These are phyloP conservation scores for Anhinga rufa DNA, from an alignment of 2,113 vertebrate genomes.

Conservation along the genomic window DNA sequence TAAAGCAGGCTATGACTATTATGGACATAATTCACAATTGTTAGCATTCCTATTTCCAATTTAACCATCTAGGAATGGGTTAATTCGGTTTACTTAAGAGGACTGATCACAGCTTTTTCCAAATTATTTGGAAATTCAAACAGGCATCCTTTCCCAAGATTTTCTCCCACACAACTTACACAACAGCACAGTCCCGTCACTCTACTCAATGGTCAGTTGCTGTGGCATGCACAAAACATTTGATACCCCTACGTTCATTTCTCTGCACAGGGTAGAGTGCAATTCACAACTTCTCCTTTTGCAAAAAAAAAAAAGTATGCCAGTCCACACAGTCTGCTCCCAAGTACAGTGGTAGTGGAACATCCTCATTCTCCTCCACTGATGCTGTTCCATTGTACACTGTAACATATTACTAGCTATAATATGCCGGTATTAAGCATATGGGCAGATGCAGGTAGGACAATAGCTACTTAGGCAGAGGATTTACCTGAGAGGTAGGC, in stretches of 20 bases:
- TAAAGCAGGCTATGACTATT: not conserved
- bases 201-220: not conserved
- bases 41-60: not conserved
- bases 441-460: not conserved
- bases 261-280: not conserved
- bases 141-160: not conserved
- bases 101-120: not conserved
- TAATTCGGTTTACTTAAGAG: not conserved
- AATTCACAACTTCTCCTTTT: not conserved
- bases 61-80: not conserved
- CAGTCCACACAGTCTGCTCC: not conserved
- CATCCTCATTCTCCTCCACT: not conserved
- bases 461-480: fast-evolving
- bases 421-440: too few species aligned
- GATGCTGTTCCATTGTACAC: not conserved
- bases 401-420: not conserved
- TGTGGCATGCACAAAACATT: fast-evolving
- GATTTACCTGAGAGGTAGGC: not conserved
- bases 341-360: not conserved
- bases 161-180: not conserved
- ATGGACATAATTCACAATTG: not conserved
- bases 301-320: not conserved
- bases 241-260: fast-evolving
- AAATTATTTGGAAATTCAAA: not conserved
- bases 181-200: not conserved